Percentiles rank a stretch among this genome's conserved stretches.
phyloP scores from a whole-genome alignment of 2,797 vertebrate species.

The Schizopygopsis malacanthus region DNA sequence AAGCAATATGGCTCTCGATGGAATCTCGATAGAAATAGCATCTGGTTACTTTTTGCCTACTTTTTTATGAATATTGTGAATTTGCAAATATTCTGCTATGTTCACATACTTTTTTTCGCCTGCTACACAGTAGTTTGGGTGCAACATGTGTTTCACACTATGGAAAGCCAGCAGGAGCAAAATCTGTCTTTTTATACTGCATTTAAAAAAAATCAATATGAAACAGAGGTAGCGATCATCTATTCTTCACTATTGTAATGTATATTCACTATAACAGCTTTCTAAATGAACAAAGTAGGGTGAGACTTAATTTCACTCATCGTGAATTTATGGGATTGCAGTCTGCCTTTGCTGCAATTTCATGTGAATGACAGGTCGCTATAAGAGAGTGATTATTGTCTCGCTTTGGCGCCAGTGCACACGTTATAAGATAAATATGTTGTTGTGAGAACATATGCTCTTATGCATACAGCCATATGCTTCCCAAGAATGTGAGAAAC shows the following conservation, averaged over 20 bases:
- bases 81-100: neutral
- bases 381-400: neutral
- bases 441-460: neutral
- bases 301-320: neutral
- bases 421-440: neutral
- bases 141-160: neutral
- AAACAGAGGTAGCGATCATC: neutral
- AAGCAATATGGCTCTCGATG: no score
- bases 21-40: neutral
- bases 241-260: neutral
- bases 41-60: neutral
- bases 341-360: neutral
- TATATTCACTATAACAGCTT: neutral
- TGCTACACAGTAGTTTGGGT: neutral
- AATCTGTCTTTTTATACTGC: neutral
- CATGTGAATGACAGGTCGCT: neutral
- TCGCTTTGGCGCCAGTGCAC: neutral
- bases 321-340: neutral
- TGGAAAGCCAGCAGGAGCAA: neutral
- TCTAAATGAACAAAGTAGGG: neutral
- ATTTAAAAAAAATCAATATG: neutral
- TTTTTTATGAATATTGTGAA: neutral
- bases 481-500: neutral
- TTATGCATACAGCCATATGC: conserved; percentile 10
- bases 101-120: neutral